Evolutionary conservation across 2,113 vertebrate genomes (phyloP).

Genomic region (Indicator indicator): DNA sequence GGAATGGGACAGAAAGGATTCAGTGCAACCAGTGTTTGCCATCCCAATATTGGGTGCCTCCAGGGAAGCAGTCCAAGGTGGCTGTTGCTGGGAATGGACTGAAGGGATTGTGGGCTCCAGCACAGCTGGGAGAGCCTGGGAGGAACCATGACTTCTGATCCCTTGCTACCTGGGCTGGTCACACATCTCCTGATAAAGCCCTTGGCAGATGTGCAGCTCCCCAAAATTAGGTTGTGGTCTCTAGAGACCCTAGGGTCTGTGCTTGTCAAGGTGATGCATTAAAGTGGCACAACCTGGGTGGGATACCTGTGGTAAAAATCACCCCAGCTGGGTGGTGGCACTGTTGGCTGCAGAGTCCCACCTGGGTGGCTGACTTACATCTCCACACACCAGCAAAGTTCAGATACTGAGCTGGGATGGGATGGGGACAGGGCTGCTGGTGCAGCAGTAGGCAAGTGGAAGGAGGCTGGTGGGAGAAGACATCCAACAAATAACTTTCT

Average conservation of each 20-base stretch:
- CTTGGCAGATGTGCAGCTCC: neutral
- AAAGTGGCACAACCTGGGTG: neutral
- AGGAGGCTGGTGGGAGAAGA: neutral
- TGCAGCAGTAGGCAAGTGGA: rapidly evolving
- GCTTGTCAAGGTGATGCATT: neutral
- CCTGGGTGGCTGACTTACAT: neutral
- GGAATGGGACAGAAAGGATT: neutral
- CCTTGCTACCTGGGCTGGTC: neutral
- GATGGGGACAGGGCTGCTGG: neutral
- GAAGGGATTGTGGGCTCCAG: neutral
- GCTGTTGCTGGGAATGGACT: neutral
- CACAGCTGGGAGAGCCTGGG: neutral
- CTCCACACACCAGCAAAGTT: neutral
- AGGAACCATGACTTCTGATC: neutral
- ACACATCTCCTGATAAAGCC: neutral
- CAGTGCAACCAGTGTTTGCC: rapidly evolving
- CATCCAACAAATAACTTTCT: neutral
- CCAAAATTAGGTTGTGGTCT: neutral
- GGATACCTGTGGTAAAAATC: neutral
- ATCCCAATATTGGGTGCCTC: rapidly evolving
- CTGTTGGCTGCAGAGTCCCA: neutral
- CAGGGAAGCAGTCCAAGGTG: rapidly evolving
- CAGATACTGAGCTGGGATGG: neutral
- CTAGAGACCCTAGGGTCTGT: neutral
- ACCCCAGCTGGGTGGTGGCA: rapidly evolving